A percentile compares a stretch with the other conserved stretches of the same genome.
Conservation (phyloP, 2,888 invertebrate genomes). For the Noctua pronuba region DNA sequence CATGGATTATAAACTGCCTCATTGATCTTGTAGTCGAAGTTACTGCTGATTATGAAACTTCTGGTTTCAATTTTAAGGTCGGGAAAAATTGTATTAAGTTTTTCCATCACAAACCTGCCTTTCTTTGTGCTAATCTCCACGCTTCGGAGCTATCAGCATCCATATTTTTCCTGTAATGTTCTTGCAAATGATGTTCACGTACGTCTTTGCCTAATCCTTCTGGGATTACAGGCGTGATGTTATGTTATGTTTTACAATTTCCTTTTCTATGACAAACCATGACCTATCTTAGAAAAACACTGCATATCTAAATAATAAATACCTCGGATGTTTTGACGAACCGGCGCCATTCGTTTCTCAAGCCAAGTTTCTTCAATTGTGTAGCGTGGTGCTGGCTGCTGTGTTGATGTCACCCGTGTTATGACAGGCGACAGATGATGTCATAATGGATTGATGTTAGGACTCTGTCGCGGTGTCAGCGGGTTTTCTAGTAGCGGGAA, state of each 20-base stretch:
- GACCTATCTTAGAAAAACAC: background rate
- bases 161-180: background rate
- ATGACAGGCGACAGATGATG: slow-evolving; percentile 49
- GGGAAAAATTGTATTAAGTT: background rate
- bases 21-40: background rate
- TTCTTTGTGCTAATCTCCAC: background rate
- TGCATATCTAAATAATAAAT: slow-evolving; percentile 18
- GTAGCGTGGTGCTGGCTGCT: background rate
- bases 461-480: slow-evolving; percentile 23
- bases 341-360: slow-evolving; percentile 42
- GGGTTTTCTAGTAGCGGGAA: slow-evolving; percentile 5
- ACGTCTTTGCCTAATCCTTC: background rate
- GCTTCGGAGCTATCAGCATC: background rate
- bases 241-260: background rate
- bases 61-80: background rate
- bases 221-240: background rate
- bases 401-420: slow-evolving; percentile 47
- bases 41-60: background rate
- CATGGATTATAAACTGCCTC: background rate
- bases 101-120: background rate
- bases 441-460: slow-evolving; percentile 47
- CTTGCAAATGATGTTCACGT: background rate
- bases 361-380: slow-evolving; percentile 56
- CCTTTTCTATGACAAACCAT: background rate
- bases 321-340: slow-evolving; percentile 36